A percentile compares a stretch with the other conserved stretches of the same genome.
Conservation (phyloP, 2,797 vertebrate species). For the Cynopterus sphinx region DNA sequence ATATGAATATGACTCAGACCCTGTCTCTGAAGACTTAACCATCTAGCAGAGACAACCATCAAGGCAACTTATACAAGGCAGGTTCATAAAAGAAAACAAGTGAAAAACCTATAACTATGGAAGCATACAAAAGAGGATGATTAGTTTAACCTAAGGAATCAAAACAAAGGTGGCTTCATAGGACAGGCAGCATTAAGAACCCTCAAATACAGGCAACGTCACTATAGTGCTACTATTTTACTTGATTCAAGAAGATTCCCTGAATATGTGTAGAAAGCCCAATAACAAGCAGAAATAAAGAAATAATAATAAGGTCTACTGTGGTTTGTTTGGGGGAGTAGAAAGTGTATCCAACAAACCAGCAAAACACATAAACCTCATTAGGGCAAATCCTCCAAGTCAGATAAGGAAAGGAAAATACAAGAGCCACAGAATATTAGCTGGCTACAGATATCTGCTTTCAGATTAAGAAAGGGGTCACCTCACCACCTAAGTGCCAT, state of each 20-base stretch:
- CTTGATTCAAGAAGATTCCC: not conserved
- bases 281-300: not conserved
- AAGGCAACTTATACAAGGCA: not conserved
- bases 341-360: not conserved
- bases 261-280: not conserved
- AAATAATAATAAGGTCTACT: not conserved
- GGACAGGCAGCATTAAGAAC: not conserved
- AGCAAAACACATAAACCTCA: conserved; percentile 37
- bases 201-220: not conserved
- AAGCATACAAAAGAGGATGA: not conserved
- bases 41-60: not conserved
- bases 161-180: not conserved
- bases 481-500: not conserved
- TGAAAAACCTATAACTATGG: rapidly evolving
- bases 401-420: conserved; percentile 44
- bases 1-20: not conserved
- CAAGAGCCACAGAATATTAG: conserved; percentile 28
- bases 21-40: not conserved
- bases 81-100: not conserved
- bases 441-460: not conserved
- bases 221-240: not conserved
- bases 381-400: conserved; percentile 42
- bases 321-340: not conserved
- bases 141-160: not conserved
- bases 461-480: not conserved